Evolutionary conservation across 2,797 vertebrate genomes (phyloP).

Genomic region (Scarus forsteni): DNA sequence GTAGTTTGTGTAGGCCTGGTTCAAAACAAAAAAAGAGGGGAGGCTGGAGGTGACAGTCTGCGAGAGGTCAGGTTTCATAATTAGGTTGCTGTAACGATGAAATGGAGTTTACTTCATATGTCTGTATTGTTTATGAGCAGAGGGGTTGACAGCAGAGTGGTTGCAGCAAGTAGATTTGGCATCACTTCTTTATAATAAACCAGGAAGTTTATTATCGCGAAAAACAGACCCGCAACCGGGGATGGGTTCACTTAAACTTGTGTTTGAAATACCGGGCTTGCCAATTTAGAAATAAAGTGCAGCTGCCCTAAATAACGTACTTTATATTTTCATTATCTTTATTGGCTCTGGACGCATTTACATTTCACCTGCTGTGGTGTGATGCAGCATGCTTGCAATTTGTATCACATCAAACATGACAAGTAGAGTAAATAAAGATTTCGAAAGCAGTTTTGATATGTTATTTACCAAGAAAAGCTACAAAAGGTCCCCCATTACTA

Average conservation of each 20-base stretch:
- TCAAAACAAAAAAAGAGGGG: slow-evolving; percentile 56
- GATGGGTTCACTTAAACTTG: not conserved
- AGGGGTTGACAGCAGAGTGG: slow-evolving; percentile 1
- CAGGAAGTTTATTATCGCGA: not conserved
- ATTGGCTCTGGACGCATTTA: not conserved
- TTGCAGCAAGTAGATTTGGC: not conserved
- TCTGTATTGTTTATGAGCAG: slow-evolving; percentile 1
- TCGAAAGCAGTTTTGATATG: not conserved
- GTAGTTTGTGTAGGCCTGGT: slow-evolving; percentile 65
- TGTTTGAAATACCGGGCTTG: not conserved
- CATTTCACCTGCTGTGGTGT: not conserved
- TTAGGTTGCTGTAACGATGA: slow-evolving; percentile 34
- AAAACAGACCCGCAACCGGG: slow-evolving; percentile 14
- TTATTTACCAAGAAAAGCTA: not conserved
- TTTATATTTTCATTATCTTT: not conserved
- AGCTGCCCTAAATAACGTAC: not conserved
- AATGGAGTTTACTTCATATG: slow-evolving; percentile 28
- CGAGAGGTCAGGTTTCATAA: slow-evolving; percentile 33
- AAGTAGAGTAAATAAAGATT: not conserved
- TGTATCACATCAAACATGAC: not conserved
- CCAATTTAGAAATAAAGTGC: not conserved
- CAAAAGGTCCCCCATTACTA: not conserved
- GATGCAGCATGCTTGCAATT: not conserved
- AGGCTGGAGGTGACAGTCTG: slow-evolving; percentile 8
- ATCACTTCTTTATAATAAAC: slow-evolving; percentile 3